A percentile compares a stretch with the other conserved stretches of the same genome.
phyloP scores from a whole-genome alignment of 2,888 invertebrate species.

The Iselma pallidipennis region DNA sequence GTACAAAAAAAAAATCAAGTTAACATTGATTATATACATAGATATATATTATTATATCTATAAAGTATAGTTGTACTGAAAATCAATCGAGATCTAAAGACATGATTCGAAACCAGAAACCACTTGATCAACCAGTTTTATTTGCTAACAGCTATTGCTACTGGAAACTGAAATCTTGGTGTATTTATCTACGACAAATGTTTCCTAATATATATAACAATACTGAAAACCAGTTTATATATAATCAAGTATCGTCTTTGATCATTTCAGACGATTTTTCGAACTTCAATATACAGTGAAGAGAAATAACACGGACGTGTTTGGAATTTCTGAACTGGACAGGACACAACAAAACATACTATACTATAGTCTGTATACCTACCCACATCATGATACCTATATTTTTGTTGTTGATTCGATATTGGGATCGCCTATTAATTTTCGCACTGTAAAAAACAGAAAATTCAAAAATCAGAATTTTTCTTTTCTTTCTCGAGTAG shows the following conservation, averaged over 20 bases:
- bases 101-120: conserved; percentile 25
- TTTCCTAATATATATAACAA: not conserved
- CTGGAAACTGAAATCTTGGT: conserved; percentile 44
- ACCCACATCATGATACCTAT: too few species aligned
- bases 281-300: conserved; percentile 9
- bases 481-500: too few species aligned
- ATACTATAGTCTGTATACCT: not conserved
- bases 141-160: conserved; percentile 52
- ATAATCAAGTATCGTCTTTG: conserved; percentile 30
- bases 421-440: too few species aligned
- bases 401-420: not conserved
- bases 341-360: conserved; percentile 4
- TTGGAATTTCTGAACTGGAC: conserved; percentile 46
- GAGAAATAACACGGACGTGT: conserved; percentile 49
- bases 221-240: not conserved
- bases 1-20: conserved; percentile 37
- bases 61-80: conserved; percentile 29
- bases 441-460: too few species aligned
- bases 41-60: conserved; percentile 8
- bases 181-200: conserved; percentile 34
- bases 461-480: too few species aligned
- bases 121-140: conserved; percentile 47
- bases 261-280: conserved; percentile 34
- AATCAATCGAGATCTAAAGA: conserved; percentile 12
- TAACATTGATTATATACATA: conserved; percentile 44